Base-by-base conservation (phyloP, 2,113 vertebrate genomes). In the Callipepla californica region DNA sequence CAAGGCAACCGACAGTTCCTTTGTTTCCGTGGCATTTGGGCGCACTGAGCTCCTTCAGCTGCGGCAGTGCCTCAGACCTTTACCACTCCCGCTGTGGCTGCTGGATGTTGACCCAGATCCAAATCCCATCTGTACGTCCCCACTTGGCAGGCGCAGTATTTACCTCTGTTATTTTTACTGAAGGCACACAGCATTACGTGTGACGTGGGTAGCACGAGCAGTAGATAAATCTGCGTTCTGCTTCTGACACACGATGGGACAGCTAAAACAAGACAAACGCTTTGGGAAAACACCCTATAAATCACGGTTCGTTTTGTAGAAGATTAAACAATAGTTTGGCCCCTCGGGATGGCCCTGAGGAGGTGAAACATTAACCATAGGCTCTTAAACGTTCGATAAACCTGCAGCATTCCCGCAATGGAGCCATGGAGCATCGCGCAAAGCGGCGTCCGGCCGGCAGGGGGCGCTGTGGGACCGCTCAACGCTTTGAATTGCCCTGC, bases 251-350 rank as follows among this genome's bases (percentile, higher is more conserved):
- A 45, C 22, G 32, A 1, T 66, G 73, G 80, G 84, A 77, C 84
- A 77, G 55, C 85, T 96, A 94, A 92, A 90, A 30, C 88, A 91
- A 86, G 62, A 78, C 94, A 91, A 72, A 75, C 5, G 3, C 74
- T 96, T 95, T 74, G 75, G 93, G 93, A 18, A 58, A 95, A 89
- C 95, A 85, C 38, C 72, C 36, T 74, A 93, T 98, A 98, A 97
- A 97, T 97, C 96, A 97, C 63, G 12, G 94, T 93, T 96, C 91
- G 92, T 97, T 96, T 94, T 95, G 95, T 83, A 90, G 89, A 94
- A 97, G 95, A 97, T 96, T 97, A 97, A 98, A 97, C 97, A 97
- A 96, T 66, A 87, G 90, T 94, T 92, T 63, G 57, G 85, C 90
- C 97, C 96, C 96, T 85, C 66, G 61, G 96, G 96, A 95, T 92